Evolutionary conservation across 2,113 vertebrate genomes (phyloP), one percentile per base, ranked within the genome.

Genomic region (Prietella phreatophila): DNA sequence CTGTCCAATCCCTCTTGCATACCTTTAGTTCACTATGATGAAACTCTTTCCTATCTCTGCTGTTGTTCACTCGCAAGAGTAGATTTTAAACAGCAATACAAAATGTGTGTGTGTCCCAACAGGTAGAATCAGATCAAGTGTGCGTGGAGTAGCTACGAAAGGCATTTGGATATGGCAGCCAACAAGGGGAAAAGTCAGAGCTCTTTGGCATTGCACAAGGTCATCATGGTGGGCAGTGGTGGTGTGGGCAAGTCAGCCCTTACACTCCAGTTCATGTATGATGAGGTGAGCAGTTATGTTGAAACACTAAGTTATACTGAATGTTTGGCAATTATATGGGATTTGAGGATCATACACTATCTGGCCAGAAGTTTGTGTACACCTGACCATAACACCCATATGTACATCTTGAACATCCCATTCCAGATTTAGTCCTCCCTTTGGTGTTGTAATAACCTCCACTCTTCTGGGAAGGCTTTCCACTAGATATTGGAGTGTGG

Each of bases 151-250:
- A 82, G 56, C 56, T 42, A 76, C 87, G 78, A 71, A 63, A 83
- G 69, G 39, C 39, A 1, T 47, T 85, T 42, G 6, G 55, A 84
- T 13, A 91, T 91, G 90, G 87, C 90, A 11, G 85, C 90, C 87
- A 91, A 89, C 84, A 91, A 91, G 87, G 81, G 85, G 50, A 91
- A 90, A 82, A 86, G 42, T 85, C 90, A 90, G 83, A 91, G 89
- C 87, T 90, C 87, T 5, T 84, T 91, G 47, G 56, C 79, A n/a
- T 84, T 91, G 27, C 90, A 91, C 89, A 91, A 91, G 87, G 90
- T 91, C 83, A 91, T 91, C 50, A 91, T 91, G 90, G 90, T 91
- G 83, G 90, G 90, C 83, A 91, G 90, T 27, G 90, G 90, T 63
- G 90, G 90, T 27, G 90, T 91, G 33, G 90, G 90, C 80, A 91